Conservation (phyloP, 1,140 invertebrate genomes). For the Drosophila nasuta region DNA sequence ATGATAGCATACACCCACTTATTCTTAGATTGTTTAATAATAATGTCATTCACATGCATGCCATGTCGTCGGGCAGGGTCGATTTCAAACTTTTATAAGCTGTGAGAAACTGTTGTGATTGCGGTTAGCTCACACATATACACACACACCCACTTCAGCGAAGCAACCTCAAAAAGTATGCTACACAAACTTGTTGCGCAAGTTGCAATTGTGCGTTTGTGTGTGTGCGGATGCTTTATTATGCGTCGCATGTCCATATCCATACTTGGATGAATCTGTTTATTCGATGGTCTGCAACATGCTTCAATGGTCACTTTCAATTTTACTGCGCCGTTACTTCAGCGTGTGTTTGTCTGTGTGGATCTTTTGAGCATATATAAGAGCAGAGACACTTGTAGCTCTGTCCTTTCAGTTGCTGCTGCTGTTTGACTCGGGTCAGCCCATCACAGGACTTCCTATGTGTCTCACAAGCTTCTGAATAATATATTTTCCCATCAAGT, state of each 20-base stretch:
- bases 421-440: conserved; percentile 34
- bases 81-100: conserved; percentile 62
- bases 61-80: conserved; percentile 20
- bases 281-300: background rate
- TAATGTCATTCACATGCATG: conserved; percentile 50
- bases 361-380: conserved; percentile 46
- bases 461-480: conserved; percentile 45
- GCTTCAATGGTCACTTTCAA: conserved; percentile 69
- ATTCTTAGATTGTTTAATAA: background rate
- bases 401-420: conserved; percentile 67
- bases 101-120: conserved; percentile 58
- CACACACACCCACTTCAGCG: background rate
- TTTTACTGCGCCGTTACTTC: conserved; percentile 15
- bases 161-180: conserved; percentile 43
- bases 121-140: conserved; percentile 17
- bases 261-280: conserved; percentile 53
- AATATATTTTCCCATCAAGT: conserved; percentile 20
- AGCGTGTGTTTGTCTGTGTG: conserved; percentile 3
- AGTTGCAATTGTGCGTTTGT: conserved; percentile 69
- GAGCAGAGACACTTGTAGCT: conserved; percentile 20
- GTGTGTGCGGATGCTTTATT: conserved; percentile 56
- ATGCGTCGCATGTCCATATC: conserved; percentile 66
- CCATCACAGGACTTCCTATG: conserved; percentile 55
- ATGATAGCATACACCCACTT: background rate
- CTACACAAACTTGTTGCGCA: conserved; percentile 74